phyloP scores from a whole-genome alignment of 2,888 invertebrate genomes.

The Mechanitis messenoides region DNA sequence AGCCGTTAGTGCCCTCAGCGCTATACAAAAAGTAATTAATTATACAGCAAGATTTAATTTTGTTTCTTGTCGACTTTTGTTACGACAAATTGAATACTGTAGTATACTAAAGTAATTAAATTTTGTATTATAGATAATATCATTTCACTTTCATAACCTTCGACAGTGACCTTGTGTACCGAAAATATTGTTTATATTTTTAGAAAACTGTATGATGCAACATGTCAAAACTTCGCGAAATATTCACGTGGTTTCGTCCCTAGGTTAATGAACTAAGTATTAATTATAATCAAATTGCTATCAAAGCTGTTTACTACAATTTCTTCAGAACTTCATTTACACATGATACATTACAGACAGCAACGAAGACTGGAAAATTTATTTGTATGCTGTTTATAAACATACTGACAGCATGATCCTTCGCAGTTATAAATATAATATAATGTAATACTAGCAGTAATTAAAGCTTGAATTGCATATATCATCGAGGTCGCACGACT shows the following conservation, averaged over 20 bases:
- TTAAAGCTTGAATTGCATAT: conserved; percentile 24
- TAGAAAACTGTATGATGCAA: conserved; percentile 18
- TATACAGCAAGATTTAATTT: not conserved
- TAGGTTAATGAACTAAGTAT: conserved; percentile 7
- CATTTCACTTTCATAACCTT: conserved; percentile 50
- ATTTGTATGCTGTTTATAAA: conserved; percentile 22
- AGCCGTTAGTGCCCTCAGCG: too few relatives aligned
- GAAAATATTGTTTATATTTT: conserved; percentile 23
- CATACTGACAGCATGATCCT: conserved; percentile 16
- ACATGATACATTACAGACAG: too few relatives aligned
- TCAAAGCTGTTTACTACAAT: too few relatives aligned
- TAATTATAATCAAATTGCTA: not conserved
- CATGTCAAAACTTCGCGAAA: conserved; percentile 24
- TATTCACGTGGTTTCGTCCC: conserved; percentile 18
- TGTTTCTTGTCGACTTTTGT: not conserved
- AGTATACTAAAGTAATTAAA: conserved; percentile 30
- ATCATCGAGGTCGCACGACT: conserved; percentile 24
- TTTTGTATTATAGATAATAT: conserved; percentile 40
- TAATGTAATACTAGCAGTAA: conserved; percentile 11
- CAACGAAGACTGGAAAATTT: conserved; percentile 2
- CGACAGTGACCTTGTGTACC: conserved; percentile 46
- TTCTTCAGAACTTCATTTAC: too few relatives aligned
- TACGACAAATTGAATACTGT: conserved; percentile 21
- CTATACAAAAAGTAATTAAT: not conserved
- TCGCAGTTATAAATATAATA: conserved; percentile 14